phyloP scores from a whole-genome alignment of 2,113 vertebrate genomes.

The Ptilorrhoa leucosticta region DNA sequence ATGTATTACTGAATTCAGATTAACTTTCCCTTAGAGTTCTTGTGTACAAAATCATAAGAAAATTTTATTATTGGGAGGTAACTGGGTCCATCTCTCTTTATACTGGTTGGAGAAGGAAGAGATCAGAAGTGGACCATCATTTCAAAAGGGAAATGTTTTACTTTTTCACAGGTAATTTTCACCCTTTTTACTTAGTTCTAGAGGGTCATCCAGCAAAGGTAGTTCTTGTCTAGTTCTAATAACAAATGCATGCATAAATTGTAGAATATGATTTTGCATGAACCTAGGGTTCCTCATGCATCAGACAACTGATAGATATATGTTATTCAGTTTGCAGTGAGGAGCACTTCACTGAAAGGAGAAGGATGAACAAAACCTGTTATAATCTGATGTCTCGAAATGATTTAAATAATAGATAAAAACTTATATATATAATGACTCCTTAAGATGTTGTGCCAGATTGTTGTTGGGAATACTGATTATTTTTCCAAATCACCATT shows the following conservation, averaged over 20 bases:
- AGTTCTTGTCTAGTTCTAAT: neutral
- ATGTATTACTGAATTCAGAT: neutral
- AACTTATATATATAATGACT: neutral
- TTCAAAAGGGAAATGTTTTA: neutral
- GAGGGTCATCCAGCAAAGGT: neutral
- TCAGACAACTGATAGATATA: neutral
- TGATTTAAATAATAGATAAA: neutral
- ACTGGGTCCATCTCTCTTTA: neutral
- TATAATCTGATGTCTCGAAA: neutral
- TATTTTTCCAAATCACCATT: neutral
- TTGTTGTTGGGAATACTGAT: neutral
- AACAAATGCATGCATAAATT: neutral
- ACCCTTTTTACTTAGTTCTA: neutral
- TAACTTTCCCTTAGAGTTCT: neutral
- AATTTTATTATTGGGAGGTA: neutral
- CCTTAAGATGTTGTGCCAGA: neutral
- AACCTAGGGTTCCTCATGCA: neutral
- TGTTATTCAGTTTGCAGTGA: neutral
- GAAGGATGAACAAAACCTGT: neutral
- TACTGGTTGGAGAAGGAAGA: neutral
- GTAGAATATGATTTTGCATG: neutral
- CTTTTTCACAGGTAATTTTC: neutral
- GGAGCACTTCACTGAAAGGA: neutral
- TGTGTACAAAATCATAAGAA: neutral
- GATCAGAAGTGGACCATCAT: neutral